Percentiles rank a stretch among this genome's conserved stretches.
phyloP scores from a whole-genome alignment of 1,140 invertebrate species.

The Cecropterus lyciades region DNA sequence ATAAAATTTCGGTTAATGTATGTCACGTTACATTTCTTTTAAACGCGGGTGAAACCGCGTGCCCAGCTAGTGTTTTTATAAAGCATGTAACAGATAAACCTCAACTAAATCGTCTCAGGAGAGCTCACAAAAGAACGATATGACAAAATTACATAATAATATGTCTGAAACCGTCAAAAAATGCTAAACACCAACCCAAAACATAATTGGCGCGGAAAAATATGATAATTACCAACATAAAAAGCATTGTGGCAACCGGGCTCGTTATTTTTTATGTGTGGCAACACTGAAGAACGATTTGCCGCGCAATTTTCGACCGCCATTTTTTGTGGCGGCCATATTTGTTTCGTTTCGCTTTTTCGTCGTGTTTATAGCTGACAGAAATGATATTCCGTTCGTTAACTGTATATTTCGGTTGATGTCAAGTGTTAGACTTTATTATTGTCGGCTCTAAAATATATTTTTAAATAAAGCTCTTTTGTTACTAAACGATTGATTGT shows the following conservation, averaged over 20 bases:
- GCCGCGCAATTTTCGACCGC: constrained; percentile 48
- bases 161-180: constrained; percentile 31
- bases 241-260: constrained; percentile 38
- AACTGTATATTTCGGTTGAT: constrained; percentile 1
- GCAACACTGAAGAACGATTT: constrained; percentile 58
- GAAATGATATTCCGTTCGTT: constrained; percentile 16
- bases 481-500: too few species aligned
- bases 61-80: too few species aligned
- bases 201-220: constrained; percentile 52
- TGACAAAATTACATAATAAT: constrained; percentile 22
- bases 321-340: constrained; percentile 44
- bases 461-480: too few species aligned
- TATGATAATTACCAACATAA: constrained; percentile 62
- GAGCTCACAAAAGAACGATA: background rate
- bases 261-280: constrained; percentile 68
- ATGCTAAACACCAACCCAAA: constrained; percentile 39
- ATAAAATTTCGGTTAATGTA: too few species aligned
- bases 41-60: too few species aligned
- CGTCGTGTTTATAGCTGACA: constrained; percentile 12
- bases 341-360: constrained; percentile 36
- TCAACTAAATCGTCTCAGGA: constrained; percentile 7
- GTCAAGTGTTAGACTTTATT: background rate
- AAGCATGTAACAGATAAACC: background rate
- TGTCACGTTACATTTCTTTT: too few species aligned
- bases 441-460: too few species aligned